Base-by-base conservation (phyloP, 2,888 invertebrate species). In the Lottia scabra region DNA sequence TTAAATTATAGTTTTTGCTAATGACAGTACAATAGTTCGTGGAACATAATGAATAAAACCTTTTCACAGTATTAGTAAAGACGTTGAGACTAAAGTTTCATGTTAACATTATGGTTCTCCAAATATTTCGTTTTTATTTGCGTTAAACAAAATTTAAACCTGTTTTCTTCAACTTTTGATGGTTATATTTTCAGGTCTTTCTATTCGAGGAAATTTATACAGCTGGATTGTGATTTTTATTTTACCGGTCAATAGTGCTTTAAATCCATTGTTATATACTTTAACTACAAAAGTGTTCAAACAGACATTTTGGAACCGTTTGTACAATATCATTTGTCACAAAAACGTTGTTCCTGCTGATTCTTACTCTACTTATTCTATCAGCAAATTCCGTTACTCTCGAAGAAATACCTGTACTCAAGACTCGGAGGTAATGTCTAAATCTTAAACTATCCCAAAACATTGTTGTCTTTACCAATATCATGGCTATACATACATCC, bases 221-320 rank as follows among this genome's bases (percentile, higher is more conserved):
- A 77, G 74, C 26, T 80, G 80, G 80, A 56, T 80, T 15, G 77
- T 77, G 16, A 72, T 78, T 23, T 80, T 80, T 65, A 72, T 80
- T 13, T 66, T 80, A 23, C 80, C 80, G 0, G 74, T 80, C 38
- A 80, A 80, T 73, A 71, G 77, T 62, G 79, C 80, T 38, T 65
- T 80, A n/a, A 80, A 80, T 64, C 80, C 80, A 4, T 67, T 79
- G 13, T 69, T 80, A 12, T 80, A 80, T 70, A 79, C 80, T 0
- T 71, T 80, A 27, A 79, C 77, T 38, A 77, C 77, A n/a, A 71
- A 66, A 45, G 66, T 76, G 38, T 79, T 79, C 75, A 77, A 74
- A 65, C 76, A 76, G 46, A 75, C 71, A 56, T 66, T 78, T 15
- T 26, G 72, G 16, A 66, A 67, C 26, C 63, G 63, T 13, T 38